These are phyloP conservation scores for Macrochelys suwanniensis DNA, from an alignment of 2,797 vertebrate species.

Conservation along the genomic window DNA sequence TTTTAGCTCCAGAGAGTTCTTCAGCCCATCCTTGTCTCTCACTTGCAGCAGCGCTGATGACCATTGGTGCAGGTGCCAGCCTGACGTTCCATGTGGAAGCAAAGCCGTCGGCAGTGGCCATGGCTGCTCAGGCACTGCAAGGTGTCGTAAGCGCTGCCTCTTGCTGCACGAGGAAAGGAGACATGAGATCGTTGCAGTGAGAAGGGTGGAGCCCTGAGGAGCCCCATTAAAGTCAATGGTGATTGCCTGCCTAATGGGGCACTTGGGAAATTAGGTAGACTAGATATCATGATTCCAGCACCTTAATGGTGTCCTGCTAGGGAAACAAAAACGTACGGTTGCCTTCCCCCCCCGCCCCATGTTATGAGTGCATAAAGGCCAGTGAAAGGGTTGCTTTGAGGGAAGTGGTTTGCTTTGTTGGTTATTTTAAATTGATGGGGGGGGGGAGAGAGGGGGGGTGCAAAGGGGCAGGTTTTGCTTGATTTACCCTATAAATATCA, in stretches of 20 bases:
- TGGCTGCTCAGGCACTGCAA: conserved; percentile 46
- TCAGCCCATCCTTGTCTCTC: neutral
- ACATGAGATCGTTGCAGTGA: neutral
- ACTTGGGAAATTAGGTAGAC: fast-evolving
- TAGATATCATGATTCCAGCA: neutral
- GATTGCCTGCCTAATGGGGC: fast-evolving
- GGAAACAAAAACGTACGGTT: neutral
- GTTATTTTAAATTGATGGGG: neutral
- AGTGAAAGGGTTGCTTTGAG: neutral
- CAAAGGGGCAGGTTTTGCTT: neutral
- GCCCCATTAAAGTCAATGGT: fast-evolving
- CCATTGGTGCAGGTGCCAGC: conserved; percentile 59
- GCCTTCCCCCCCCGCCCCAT: neutral
- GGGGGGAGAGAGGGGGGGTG: fast-evolving
- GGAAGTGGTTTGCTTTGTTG: neutral
- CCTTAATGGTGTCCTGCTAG: neutral
- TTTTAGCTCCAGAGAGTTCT: too few species aligned
- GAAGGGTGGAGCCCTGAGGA: neutral
- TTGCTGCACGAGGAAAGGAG: conserved; percentile 4
- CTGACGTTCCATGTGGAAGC: conserved; percentile 68
- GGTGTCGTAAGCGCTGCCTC: neutral
- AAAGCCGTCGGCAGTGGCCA: conserved; percentile 62
- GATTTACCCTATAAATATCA: neutral
- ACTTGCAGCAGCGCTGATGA: conserved; percentile 64
- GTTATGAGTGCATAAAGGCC: neutral